phyloP scores from a whole-genome alignment of 2,113 vertebrate species.

The Coregonus clupeaformis region DNA sequence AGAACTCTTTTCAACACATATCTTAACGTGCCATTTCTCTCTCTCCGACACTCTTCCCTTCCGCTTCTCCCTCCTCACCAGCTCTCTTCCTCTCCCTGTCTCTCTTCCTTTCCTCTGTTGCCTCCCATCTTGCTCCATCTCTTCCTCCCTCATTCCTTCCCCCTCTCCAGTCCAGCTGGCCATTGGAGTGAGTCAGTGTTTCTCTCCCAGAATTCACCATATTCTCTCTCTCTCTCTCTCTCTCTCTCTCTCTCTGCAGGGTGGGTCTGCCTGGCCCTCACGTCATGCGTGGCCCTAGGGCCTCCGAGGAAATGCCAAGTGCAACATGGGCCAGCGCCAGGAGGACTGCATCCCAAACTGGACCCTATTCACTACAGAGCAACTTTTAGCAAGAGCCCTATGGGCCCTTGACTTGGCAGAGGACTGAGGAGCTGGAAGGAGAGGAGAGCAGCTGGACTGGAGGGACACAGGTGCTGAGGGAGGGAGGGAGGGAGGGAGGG shows the following conservation, averaged over 20 bases:
- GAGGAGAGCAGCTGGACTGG: constrained; percentile 67
- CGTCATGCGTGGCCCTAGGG: constrained; percentile 72
- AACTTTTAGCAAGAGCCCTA: too few species aligned
- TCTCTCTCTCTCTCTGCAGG: constrained; percentile 54
- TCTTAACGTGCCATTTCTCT: constrained; percentile 10
- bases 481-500: constrained; percentile 33
- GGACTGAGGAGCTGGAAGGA: constrained; percentile 28
- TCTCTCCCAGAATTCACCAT: constrained; percentile 53
- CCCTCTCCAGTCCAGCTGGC: constrained; percentile 10
- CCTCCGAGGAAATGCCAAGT: constrained; percentile 78
- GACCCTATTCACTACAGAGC: too few species aligned
- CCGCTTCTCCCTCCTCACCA: too few species aligned
- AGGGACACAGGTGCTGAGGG: constrained; percentile 75
- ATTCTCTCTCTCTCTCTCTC: too few species aligned
- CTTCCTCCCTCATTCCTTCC: too few species aligned
- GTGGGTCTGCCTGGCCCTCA: constrained; percentile 62
- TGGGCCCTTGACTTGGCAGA: too few species aligned
- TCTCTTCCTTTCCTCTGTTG: too few species aligned
- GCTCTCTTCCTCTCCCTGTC: too few species aligned
- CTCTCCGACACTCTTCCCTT: too few species aligned
- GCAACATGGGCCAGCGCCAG: constrained; percentile 72
- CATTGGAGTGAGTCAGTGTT: constrained; percentile 57
- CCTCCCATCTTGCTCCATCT: too few species aligned
- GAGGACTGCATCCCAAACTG: constrained; percentile 23
- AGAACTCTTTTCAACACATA: constrained; percentile 3